Percentiles rank a stretch among this genome's conserved stretches.
Evolutionary conservation across 2,888 invertebrate genomes (phyloP).

Genomic region (Pedicia rivosa): DNA sequence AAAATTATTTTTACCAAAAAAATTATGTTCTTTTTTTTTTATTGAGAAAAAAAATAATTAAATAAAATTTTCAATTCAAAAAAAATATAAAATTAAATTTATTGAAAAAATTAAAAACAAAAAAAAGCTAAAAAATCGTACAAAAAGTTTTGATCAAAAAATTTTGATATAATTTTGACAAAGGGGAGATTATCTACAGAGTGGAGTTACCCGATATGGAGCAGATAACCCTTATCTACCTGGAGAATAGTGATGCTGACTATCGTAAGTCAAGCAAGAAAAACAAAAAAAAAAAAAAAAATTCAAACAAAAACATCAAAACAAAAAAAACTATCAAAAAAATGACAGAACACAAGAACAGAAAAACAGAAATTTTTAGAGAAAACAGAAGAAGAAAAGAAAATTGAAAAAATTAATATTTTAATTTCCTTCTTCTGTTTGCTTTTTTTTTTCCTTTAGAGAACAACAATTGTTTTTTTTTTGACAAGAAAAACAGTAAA

Average conservation of each 20-base stretch:
- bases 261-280: conserved; percentile 33
- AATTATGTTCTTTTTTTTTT: too few relatives aligned
- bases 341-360: too few relatives aligned
- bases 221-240: conserved; percentile 86
- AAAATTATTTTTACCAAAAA: too few relatives aligned
- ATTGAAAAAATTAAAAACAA: conserved; percentile 2
- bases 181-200: conserved; percentile 83
- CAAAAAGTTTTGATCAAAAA: conserved; percentile 1
- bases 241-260: conserved; percentile 56
- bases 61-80: neutral
- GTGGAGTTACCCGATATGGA: conserved; percentile 88
- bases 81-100: neutral
- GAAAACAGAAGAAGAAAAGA: too few relatives aligned
- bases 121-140: neutral
- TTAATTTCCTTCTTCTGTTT: too few relatives aligned
- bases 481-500: too few relatives aligned
- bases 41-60: too few relatives aligned
- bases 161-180: conserved; percentile 17
- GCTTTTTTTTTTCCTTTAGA: too few relatives aligned
- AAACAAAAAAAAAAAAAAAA: conserved; percentile 19
- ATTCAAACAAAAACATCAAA: conserved; percentile 11
- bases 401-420: too few relatives aligned
- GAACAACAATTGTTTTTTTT: too few relatives aligned
- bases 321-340: conserved; percentile 6
- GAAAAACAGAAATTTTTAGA: too few relatives aligned